Evolutionary conservation across 2,888 invertebrate genomes (phyloP).

Genomic region (Stomorhina lunata): DNA sequence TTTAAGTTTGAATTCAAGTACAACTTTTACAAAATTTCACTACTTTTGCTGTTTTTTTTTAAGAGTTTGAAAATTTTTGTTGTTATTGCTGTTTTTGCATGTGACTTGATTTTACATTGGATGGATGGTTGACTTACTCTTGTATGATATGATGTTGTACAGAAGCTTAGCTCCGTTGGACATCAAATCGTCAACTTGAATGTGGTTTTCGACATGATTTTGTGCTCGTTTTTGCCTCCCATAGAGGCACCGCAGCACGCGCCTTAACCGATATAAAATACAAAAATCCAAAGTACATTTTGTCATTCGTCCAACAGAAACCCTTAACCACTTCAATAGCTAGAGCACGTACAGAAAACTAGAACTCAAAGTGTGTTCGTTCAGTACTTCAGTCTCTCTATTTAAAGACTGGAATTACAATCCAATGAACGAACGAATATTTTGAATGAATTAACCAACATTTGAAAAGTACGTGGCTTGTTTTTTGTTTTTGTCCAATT

Average conservation of each 20-base stretch:
- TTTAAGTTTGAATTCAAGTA: conserved; percentile 16
- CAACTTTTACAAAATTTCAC: conserved; percentile 5
- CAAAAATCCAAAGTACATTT: conserved; percentile 10
- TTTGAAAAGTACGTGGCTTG: conserved; percentile 50
- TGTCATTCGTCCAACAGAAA: not conserved
- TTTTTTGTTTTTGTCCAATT: conserved; percentile 39
- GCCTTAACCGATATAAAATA: conserved; percentile 67
- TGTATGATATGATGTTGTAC: conserved; percentile 41
- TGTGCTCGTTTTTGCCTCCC: conserved; percentile 75
- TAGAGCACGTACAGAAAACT: conserved; percentile 31
- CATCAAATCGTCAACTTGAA: conserved; percentile 65
- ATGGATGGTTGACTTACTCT: not conserved
- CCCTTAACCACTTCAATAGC: not conserved
- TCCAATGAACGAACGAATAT: not conserved
- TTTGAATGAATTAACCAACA: conserved; percentile 50
- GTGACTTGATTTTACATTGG: conserved; percentile 24
- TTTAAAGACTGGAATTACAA: conserved; percentile 33
- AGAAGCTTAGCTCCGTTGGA: conserved; percentile 68
- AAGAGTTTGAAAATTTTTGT: not conserved
- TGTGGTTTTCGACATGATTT: conserved; percentile 64
- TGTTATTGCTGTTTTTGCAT: conserved; percentile 17
- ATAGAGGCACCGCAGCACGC: conserved; percentile 79
- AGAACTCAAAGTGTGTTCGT: conserved; percentile 36
- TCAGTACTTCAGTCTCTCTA: conserved; percentile 44
- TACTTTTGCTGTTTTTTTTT: conserved; percentile 2